Evolutionary conservation across 1,140 invertebrate genomes (phyloP).

Genomic region (Drosophila nebulosa): DNA sequence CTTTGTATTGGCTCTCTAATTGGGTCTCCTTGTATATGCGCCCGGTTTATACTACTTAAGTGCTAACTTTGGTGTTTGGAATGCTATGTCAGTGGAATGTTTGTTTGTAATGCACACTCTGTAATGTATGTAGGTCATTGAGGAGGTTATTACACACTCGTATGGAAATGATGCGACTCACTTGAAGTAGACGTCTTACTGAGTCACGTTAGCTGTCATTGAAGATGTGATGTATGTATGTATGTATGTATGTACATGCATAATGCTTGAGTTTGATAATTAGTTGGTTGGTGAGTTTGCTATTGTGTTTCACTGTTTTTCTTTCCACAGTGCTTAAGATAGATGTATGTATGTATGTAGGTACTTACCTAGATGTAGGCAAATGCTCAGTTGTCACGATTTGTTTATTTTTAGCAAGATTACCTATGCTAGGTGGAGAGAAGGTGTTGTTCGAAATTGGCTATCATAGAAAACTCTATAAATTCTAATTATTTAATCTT

Average conservation of each 20-base stretch:
- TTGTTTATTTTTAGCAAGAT: constrained; percentile 61
- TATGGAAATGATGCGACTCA: constrained; percentile 35
- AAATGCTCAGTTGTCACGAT: constrained; percentile 50
- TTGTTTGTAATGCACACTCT: constrained; percentile 5
- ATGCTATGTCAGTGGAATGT: constrained; percentile 32
- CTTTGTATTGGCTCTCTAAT: constrained; percentile 29
- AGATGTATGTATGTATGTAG: neutral
- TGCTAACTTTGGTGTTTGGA: constrained; percentile 40
- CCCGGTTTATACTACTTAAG: constrained; percentile 21
- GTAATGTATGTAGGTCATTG: constrained; percentile 54
- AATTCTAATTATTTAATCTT: neutral
- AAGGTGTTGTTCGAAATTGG: constrained; percentile 21
- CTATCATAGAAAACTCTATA: neutral
- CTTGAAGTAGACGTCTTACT: constrained; percentile 2
- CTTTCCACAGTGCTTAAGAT: neutral
- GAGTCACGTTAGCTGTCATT: constrained; percentile 36
- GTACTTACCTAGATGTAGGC: neutral
- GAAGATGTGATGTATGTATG: constrained; percentile 44
- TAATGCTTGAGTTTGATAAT: neutral
- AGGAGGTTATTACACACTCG: constrained; percentile 48
- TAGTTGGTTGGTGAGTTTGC: neutral
- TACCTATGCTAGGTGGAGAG: constrained; percentile 4
- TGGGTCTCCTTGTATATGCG: constrained; percentile 15
- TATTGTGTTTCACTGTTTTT: constrained; percentile 18
- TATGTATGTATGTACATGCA: constrained; percentile 21